Percentiles rank a stretch among this genome's conserved stretches.
phyloP scores from a whole-genome alignment of 2,888 invertebrate species.

The Eledone cirrhosa region DNA sequence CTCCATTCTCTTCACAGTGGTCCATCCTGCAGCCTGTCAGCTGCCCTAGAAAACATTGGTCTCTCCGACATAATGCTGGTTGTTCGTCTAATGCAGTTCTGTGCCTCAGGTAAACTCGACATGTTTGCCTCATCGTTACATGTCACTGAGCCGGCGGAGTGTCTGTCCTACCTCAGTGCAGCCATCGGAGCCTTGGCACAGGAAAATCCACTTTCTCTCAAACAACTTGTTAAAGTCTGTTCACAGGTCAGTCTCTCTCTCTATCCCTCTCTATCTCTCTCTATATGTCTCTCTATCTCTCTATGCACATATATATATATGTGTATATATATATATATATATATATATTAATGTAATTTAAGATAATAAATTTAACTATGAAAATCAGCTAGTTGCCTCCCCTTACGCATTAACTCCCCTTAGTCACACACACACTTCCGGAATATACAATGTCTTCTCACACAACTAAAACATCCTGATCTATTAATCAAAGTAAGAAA shows the following conservation, averaged over 20 bases:
- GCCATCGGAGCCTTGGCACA: conserved; percentile 71
- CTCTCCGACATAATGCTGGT: conserved; percentile 73
- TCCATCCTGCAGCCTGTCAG: conserved; percentile 67
- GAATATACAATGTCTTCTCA: too few species aligned
- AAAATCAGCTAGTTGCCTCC: too few species aligned
- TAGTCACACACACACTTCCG: too few species aligned
- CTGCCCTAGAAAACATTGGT: conserved; percentile 69
- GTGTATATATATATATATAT: too few species aligned
- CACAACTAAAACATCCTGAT: too few species aligned
- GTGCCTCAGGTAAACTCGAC: conserved; percentile 72
- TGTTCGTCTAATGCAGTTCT: conserved; percentile 73
- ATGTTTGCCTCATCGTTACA: conserved; percentile 37
- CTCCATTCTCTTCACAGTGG: conserved; percentile 58
- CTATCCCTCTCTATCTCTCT: too few species aligned
- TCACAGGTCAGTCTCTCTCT: conserved; percentile 66
- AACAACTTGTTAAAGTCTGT: conserved; percentile 72
- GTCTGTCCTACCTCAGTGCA: conserved; percentile 60
- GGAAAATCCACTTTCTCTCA: conserved; percentile 71
- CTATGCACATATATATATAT: too few species aligned
- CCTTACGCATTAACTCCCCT: too few species aligned
- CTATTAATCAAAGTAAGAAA: too few species aligned
- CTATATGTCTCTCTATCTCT: too few species aligned
- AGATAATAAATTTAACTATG: too few species aligned
- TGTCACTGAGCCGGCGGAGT: conserved; percentile 36
- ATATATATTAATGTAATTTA: too few species aligned